Evolutionary conservation across 2,797 vertebrate species (phyloP), one percentile per base, ranked within the genome.

Genomic region (Ctenochaetus hawaiiensis): DNA sequence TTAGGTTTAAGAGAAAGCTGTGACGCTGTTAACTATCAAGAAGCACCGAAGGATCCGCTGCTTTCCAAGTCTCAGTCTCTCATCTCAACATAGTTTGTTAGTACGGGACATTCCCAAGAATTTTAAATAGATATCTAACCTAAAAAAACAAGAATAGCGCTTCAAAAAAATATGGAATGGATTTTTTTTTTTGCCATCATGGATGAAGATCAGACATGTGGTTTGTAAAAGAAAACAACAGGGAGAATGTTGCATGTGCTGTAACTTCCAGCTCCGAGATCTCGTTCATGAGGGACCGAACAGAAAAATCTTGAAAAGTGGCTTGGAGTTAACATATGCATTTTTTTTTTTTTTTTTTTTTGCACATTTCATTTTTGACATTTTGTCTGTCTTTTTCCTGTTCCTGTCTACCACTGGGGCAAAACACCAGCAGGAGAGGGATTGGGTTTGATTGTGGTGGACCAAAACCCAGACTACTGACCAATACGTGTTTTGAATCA

Each of bases 401-500:
- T 77, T 86, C 80, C 77, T 75, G 79, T 77, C 83, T 75, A 62
- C 45, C 54, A 73, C 70, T 72, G 68, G 58, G 83, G 71, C 81
- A 80, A 85, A 85, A 80, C 85, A 86, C 80, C 72, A 92, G 77
- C 77, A 77, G 83, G 65, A 83, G 81, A 87, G 78, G 84, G 86
- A 86, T 87, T 81, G 70, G 83, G 83, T 85, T 87, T 87, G 87
- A 88, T 83, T 92, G 88, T 90, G 88, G 89, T 91, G 82, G 87
- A 92, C 82, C 87, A 78, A 89, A 92, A 87, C 86, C 85, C 83
- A 87, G 81, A 86, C 84, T 78, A 86, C 83, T 80, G 81, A 87
- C 88, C 84, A 78, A 58, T 92, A 83, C 73, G 78, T 87, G 78
- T 82, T 83, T 87, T 76, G 70, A 88, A 89, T 86, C 70, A 77